Evolutionary conservation across 2,888 invertebrate genomes (phyloP).

Genomic region (Globia sparganii): DNA sequence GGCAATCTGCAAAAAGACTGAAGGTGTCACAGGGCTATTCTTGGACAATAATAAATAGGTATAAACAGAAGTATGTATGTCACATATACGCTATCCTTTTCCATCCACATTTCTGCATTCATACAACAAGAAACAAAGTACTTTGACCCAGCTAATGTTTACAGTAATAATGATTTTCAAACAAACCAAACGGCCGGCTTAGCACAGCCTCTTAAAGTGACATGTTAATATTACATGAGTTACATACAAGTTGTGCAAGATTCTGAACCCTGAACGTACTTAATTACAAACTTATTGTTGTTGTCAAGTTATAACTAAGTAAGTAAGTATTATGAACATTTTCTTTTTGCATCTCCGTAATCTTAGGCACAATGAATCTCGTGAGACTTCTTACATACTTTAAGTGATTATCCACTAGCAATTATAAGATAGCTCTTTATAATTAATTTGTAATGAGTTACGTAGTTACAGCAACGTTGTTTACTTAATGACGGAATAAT

Average conservation of each 20-base stretch:
- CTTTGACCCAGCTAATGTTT: conserved; percentile 36
- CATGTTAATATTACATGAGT: conserved; percentile 51
- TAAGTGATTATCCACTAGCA: conserved; percentile 45
- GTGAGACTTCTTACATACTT: conserved; percentile 58
- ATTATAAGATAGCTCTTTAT: conserved; percentile 52
- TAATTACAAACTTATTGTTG: conserved; percentile 36
- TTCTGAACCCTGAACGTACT: conserved; percentile 13
- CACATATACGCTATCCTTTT: neutral
- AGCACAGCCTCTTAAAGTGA: conserved; percentile 32
- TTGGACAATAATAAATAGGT: neutral
- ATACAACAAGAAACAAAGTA: conserved; percentile 13
- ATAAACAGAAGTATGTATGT: neutral
- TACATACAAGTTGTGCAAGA: conserved; percentile 23
- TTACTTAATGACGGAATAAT: conserved; percentile 58
- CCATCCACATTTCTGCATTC: conserved; percentile 6
- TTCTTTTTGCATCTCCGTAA: conserved; percentile 46
- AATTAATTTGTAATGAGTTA: conserved; percentile 57
- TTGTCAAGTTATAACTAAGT: conserved; percentile 4
- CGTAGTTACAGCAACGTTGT: conserved; percentile 50
- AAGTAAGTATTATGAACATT: conserved; percentile 29
- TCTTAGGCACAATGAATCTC: conserved; percentile 59
- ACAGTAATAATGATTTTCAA: conserved; percentile 59
- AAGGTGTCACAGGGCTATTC: neutral
- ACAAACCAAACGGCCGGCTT: conserved; percentile 49
- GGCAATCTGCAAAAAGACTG: neutral